Conservation (phyloP, 2,113 vertebrate species). For the Theristicus caerulescens region DNA sequence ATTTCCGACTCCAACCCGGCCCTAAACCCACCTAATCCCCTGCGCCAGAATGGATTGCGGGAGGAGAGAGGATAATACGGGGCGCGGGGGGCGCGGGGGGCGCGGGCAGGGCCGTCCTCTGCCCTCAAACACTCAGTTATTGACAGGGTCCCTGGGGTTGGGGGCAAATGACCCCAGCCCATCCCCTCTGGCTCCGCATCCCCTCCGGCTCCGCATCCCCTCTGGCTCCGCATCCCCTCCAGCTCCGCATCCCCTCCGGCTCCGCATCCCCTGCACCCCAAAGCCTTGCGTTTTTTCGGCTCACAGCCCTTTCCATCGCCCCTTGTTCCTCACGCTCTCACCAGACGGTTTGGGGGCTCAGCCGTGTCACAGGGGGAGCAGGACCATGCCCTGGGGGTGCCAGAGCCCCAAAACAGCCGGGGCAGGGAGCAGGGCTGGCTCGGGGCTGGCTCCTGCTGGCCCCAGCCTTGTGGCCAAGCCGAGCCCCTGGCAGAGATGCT, state of each 20-base stretch:
- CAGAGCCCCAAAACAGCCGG: background rate
- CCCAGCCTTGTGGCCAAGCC: background rate
- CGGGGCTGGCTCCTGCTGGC: accelerated
- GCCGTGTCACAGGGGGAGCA: background rate
- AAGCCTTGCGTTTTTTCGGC: accelerated
- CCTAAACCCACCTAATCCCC: constrained; percentile 69
- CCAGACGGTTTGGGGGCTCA: accelerated
- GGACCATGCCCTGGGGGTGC: background rate
- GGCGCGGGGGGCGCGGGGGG: background rate
- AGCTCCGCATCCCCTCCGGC: background rate
- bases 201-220: background rate
- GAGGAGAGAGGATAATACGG: background rate
- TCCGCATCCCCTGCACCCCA: background rate
- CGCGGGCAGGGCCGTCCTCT: background rate
- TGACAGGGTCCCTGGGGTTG: background rate
- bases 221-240: background rate
- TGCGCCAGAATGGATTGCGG: background rate
- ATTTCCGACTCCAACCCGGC: constrained; percentile 39
- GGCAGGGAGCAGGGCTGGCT: background rate
- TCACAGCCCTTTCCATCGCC: background rate
- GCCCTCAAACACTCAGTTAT: background rate
- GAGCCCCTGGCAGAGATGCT: background rate
- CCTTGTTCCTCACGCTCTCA: accelerated
- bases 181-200: background rate
- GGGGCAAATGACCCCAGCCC: background rate